Evolutionary conservation across 2,888 invertebrate species (phyloP).

Genomic region (Nysson spinosus): DNA sequence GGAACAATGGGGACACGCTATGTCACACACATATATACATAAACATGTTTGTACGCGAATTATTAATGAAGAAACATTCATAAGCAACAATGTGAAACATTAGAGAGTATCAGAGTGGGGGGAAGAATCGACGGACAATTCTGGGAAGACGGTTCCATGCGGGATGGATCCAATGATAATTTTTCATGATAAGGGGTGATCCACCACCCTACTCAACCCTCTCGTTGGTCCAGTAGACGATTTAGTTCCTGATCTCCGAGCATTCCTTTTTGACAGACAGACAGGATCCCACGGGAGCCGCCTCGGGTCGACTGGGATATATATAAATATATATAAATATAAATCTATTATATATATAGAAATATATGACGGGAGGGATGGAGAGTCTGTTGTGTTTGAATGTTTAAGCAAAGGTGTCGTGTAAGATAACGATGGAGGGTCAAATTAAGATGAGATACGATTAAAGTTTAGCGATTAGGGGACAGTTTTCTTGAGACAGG

Average conservation of each 20-base stretch:
- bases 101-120: slow-evolving; percentile 4
- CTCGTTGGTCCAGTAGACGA: slow-evolving; percentile 43
- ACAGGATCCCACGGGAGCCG: no score
- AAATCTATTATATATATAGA: slow-evolving; percentile 8
- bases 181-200: no score
- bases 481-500: no score
- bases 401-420: slow-evolving; percentile 42
- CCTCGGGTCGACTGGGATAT: no score
- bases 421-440: slow-evolving; percentile 43
- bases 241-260: slow-evolving; percentile 60
- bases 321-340: no score
- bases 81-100: no score
- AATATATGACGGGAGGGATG: slow-evolving; percentile 9
- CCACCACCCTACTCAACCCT: no score
- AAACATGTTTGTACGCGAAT: slow-evolving; percentile 16
- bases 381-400: slow-evolving; percentile 49
- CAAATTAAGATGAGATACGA: slow-evolving; percentile 17
- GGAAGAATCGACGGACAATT: slow-evolving; percentile 25
- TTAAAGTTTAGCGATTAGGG: slow-evolving; percentile 10
- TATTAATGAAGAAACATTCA: no score
- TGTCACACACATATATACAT: no score
- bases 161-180: slow-evolving; percentile 13
- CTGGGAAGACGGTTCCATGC: slow-evolving; percentile 13
- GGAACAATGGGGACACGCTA: no score
- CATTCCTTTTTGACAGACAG: slow-evolving; percentile 56